Percentiles rank a stretch among this genome's conserved stretches.
phyloP scores from a whole-genome alignment of 2,797 vertebrate species.

The Brachyrhaphis roseni region DNA sequence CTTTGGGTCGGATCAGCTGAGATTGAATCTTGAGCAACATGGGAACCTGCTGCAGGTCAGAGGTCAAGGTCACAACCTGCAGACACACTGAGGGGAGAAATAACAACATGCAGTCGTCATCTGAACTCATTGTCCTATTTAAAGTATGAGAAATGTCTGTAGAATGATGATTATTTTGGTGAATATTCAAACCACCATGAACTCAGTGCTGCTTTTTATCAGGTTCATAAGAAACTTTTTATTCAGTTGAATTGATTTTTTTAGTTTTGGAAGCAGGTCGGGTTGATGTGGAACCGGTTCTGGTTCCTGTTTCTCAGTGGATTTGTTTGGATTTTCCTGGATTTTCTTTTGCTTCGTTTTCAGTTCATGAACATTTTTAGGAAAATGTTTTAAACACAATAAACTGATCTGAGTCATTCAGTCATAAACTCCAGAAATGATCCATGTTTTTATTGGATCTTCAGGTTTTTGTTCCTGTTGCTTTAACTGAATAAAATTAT shows the following conservation, averaged over 20 bases:
- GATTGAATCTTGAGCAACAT: constrained; percentile 18
- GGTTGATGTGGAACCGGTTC: too few species aligned
- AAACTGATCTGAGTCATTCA: background rate
- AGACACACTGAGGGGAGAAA: background rate
- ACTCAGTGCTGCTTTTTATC: too few species aligned
- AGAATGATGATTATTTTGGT: background rate
- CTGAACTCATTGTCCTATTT: background rate
- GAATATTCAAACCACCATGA: too few species aligned
- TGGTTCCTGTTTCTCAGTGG: background rate
- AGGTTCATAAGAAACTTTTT: background rate
- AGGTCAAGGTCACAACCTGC: background rate
- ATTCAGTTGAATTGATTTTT: background rate
- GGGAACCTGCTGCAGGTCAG: background rate
- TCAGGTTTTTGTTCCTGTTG: background rate
- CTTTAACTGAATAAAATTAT: too few species aligned
- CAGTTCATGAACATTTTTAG: background rate
- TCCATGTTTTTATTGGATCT: background rate
- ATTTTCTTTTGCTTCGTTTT: background rate
- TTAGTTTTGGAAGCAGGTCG: background rate
- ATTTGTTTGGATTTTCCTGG: background rate
- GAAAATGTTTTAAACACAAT: background rate
- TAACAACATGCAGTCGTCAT: background rate
- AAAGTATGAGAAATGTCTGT: background rate
- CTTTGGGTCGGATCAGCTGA: constrained; percentile 14
- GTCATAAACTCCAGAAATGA: background rate